Evolutionary conservation across 1,140 invertebrate species (phyloP).

Genomic region (Drosophila sproati): DNA sequence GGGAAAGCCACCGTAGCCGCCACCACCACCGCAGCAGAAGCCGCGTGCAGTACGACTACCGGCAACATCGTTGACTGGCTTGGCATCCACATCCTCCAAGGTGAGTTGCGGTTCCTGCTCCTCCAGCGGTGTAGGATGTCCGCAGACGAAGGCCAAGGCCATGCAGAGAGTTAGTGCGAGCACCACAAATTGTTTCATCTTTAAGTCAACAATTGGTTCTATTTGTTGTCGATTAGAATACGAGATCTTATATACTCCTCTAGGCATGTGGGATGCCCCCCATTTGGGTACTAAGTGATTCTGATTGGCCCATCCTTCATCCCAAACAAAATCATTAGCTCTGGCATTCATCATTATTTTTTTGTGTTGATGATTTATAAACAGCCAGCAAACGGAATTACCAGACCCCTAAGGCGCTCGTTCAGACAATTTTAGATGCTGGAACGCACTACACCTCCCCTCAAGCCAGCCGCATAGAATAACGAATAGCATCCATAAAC

Average conservation of each 20-base stretch:
- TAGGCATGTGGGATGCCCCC: constrained; percentile 43
- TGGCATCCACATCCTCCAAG: constrained; percentile 50
- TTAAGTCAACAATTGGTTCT: constrained; percentile 50
- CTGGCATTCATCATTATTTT: constrained; percentile 45
- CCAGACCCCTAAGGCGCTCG: constrained; percentile 29
- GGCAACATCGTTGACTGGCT: constrained; percentile 42
- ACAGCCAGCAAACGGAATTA: constrained; percentile 40
- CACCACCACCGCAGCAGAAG: constrained; percentile 45
- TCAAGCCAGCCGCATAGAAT: neutral
- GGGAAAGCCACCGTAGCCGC: constrained; percentile 23
- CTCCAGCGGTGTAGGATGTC: constrained; percentile 45
- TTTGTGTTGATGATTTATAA: constrained; percentile 50
- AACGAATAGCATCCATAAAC: neutral
- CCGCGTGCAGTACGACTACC: constrained; percentile 40
- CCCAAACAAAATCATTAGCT: constrained; percentile 53
- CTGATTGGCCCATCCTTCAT: constrained; percentile 40
- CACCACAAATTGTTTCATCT: constrained; percentile 60
- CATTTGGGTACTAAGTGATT: neutral
- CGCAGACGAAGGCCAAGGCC: constrained; percentile 18
- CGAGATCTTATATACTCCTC: constrained; percentile 53
- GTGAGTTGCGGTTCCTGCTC: constrained; percentile 34
- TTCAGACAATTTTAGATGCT: constrained; percentile 13
- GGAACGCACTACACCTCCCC: neutral
- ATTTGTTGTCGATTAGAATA: neutral
- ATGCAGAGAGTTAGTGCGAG: constrained; percentile 29